Conservation (phyloP, 64 coral and sea anemone genomes). For the Actinia tenebrosa region DNA sequence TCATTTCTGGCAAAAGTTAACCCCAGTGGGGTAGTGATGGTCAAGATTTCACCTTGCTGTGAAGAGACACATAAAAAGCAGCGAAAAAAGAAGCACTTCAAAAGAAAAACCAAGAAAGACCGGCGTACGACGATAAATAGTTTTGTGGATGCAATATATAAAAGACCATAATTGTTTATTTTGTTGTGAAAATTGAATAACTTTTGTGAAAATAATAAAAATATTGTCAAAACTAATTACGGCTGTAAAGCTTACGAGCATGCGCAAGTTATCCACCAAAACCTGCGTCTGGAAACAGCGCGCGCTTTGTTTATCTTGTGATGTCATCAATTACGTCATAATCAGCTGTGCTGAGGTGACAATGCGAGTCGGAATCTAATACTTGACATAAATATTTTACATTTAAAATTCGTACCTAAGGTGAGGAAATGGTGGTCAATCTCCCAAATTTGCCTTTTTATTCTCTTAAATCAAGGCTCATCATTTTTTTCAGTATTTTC, state of each 20-base stretch:
- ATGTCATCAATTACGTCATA: not conserved
- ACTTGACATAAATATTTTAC: no score
- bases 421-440: not conserved
- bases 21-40: conserved; percentile 76
- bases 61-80: not conserved
- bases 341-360: not conserved
- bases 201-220: no score
- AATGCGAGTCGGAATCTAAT: not conserved
- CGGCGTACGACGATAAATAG: not conserved
- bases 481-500: no score
- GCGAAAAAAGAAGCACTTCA: not conserved
- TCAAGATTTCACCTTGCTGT: conserved; percentile 48
- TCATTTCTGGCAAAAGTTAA: conserved; percentile 68
- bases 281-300: not conserved
- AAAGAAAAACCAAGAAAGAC: not conserved
- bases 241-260: no score
- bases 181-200: no score
- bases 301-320: not conserved
- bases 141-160: not conserved
- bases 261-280: no score
- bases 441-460: no score
- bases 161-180: not conserved
- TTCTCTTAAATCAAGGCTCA: no score
- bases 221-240: no score
- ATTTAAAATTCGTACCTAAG: not conserved